Conservation (phyloP, 1,140 invertebrate species). For the Micrasema longulum region DNA sequence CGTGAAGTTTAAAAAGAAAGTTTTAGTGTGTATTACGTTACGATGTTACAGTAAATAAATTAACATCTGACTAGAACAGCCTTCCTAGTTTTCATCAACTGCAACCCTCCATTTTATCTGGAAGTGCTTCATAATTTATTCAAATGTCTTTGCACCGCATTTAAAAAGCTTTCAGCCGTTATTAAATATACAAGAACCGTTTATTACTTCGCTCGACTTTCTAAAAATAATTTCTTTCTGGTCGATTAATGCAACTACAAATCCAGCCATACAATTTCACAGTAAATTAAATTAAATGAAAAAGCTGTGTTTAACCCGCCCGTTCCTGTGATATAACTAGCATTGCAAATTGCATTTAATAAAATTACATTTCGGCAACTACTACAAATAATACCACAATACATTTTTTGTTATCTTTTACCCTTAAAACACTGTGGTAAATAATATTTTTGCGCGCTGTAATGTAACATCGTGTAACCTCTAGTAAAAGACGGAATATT, state of each 20-base stretch:
- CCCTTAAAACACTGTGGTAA: no score
- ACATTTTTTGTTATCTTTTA: no score
- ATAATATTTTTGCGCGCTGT: no score
- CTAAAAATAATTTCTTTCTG: neutral
- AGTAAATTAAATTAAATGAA: no score
- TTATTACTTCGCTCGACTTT: neutral
- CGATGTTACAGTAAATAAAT: constrained; percentile 11
- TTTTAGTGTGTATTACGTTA: neutral
- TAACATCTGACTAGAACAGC: constrained; percentile 1
- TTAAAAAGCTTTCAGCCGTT: constrained; percentile 33
- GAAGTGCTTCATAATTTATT: constrained; percentile 30
- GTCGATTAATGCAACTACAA: neutral
- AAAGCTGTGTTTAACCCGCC: no score
- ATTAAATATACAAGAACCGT: constrained; percentile 22
- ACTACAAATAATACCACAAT: no score
- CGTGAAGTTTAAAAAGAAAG: no score
- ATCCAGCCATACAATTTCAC: neutral
- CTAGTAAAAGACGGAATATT: no score
- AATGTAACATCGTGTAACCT: no score
- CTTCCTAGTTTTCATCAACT: constrained; percentile 1
- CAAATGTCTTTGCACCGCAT: constrained; percentile 31
- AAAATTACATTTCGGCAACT: no score
- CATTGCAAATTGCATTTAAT: no score
- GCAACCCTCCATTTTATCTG: neutral
- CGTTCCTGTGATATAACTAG: no score